Conservation (phyloP, 30 jellyfish, hydroid and myxozoan genomes). For the Pelagia noctiluca region DNA sequence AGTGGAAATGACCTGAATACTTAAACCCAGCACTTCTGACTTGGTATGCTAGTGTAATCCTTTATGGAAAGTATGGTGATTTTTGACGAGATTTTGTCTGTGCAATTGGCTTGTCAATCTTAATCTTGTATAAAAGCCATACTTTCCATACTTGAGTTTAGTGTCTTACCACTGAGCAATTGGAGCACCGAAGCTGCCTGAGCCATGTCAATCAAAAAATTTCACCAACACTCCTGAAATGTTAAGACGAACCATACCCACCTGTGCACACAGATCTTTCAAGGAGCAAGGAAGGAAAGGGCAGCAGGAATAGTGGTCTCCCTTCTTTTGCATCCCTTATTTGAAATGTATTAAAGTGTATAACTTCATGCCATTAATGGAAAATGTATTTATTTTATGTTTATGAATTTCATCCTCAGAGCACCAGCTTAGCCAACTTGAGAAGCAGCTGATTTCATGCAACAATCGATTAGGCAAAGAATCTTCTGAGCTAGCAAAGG, state of each 20-base stretch:
- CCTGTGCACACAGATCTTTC: not conserved
- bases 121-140: too few species aligned
- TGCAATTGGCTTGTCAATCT: too few species aligned
- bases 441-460: conserved; percentile 89
- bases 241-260: not conserved
- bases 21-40: too few species aligned
- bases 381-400: not conserved
- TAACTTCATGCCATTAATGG: not conserved
- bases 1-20: too few species aligned
- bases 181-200: too few species aligned
- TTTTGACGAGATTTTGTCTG: too few species aligned
- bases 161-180: too few species aligned
- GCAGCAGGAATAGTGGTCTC: too few species aligned
- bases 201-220: too few species aligned
- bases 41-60: too few species aligned
- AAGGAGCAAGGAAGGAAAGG: not conserved
- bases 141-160: too few species aligned
- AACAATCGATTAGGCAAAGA: conserved; percentile 73
- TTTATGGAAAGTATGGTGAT: too few species aligned
- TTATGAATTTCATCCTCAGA: conserved; percentile 50
- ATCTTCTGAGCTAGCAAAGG: conserved; percentile 35
- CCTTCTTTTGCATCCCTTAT: not conserved
- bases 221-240: not conserved
- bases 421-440: conserved; percentile 92
- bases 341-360: not conserved